Conservation (phyloP, 2,797 vertebrate genomes). For the Oryzias dopingdopingensis region DNA sequence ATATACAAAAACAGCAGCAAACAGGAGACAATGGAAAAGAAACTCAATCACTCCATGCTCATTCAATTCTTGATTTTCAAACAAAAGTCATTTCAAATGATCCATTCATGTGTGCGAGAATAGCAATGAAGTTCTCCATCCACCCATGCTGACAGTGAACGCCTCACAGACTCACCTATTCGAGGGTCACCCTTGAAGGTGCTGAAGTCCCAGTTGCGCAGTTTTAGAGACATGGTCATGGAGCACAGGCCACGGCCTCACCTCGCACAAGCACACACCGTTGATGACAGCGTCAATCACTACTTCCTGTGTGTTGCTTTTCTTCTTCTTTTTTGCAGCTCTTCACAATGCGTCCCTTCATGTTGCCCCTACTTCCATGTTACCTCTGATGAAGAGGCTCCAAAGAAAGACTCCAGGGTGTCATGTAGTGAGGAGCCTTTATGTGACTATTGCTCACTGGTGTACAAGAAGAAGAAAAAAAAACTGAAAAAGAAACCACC, state of each 20-base stretch:
- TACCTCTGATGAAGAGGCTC: slow-evolving; percentile 16
- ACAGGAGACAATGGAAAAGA: too few relatives aligned
- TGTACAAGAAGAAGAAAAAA: slow-evolving; percentile 2
- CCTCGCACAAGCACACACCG: slow-evolving; percentile 22
- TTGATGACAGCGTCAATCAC: slow-evolving; percentile 54
- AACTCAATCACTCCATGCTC: too few relatives aligned
- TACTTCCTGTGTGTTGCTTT: slow-evolving; percentile 72
- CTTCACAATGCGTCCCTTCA: slow-evolving; percentile 55
- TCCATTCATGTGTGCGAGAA: too few relatives aligned
- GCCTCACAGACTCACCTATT: slow-evolving; percentile 82
- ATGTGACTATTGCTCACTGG: slow-evolving; percentile 27
- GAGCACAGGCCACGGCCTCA: slow-evolving; percentile 55
- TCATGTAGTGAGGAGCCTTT: slow-evolving; percentile 15
- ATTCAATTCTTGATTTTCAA: too few relatives aligned
- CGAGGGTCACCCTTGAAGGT: slow-evolving; percentile 84
- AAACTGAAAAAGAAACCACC: slow-evolving; percentile 8
- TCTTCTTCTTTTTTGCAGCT: slow-evolving; percentile 59
- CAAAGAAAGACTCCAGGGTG: slow-evolving; percentile 1
- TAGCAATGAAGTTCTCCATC: slow-evolving; percentile 2
- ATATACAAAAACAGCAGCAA: too few relatives aligned
- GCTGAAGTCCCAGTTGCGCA: slow-evolving; percentile 94
- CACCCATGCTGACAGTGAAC: slow-evolving; percentile 21
- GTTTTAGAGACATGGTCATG: slow-evolving; percentile 90
- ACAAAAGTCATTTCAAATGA: not conserved
- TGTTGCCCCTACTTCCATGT: slow-evolving; percentile 54